These are phyloP conservation scores for Pseudochirops corinnae DNA, from an alignment of 2,797 vertebrate species.

Conservation along the genomic window DNA sequence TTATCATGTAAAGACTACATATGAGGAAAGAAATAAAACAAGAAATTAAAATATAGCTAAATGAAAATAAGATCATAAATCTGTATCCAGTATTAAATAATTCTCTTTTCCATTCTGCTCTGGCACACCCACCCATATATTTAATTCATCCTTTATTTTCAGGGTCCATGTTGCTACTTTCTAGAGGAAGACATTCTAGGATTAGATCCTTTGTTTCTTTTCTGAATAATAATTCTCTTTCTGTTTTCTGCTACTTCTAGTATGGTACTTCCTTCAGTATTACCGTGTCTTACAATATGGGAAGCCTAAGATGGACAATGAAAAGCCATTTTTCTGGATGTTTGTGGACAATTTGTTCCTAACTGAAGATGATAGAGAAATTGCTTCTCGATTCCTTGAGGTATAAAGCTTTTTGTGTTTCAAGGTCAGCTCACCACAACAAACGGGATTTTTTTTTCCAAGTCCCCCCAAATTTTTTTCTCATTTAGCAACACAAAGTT, in stretches of 20 bases:
- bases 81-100: neutral
- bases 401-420: conserved; percentile 30
- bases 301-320: neutral
- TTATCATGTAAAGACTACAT: neutral
- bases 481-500: neutral
- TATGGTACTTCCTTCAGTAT: conserved; percentile 60
- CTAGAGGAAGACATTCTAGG: neutral
- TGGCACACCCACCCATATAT: neutral
- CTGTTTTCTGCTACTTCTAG: neutral
- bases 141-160: neutral
- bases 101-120: neutral
- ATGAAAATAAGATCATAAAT: neutral
- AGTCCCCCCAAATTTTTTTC: neutral
- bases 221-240: neutral
- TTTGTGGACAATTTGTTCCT: conserved; percentile 67
- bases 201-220: neutral
- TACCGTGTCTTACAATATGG: conserved; percentile 68
- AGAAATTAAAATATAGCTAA: neutral
- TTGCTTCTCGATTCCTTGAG: conserved; percentile 67
- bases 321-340: conserved; percentile 57
- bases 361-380: conserved; percentile 24
- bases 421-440: accelerated
- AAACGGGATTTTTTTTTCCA: neutral
- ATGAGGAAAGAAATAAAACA: neutral
- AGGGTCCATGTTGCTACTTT: neutral